phyloP scores from a whole-genome alignment of 2,888 invertebrate genomes.

The Drosophila diplacantha region DNA sequence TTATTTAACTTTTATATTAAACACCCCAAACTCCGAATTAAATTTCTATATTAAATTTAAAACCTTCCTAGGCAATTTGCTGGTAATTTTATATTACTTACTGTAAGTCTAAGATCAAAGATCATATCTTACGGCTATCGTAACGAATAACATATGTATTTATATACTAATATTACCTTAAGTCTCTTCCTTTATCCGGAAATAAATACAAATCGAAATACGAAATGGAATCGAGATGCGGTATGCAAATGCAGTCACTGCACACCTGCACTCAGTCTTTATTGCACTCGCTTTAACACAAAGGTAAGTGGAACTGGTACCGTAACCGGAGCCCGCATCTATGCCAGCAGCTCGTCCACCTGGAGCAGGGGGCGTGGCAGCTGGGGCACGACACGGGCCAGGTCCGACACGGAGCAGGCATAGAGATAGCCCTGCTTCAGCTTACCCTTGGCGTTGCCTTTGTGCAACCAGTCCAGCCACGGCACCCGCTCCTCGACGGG shows the following conservation, averaged over 20 bases:
- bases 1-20: not conserved
- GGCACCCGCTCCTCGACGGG: slow-evolving; percentile 58
- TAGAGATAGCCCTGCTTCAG: slow-evolving; percentile 69
- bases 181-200: no score
- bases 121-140: not conserved
- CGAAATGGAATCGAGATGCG: not conserved
- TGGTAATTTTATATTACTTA: not conserved
- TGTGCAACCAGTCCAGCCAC: slow-evolving; percentile 63
- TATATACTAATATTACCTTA: no score
- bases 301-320: slow-evolving; percentile 1
- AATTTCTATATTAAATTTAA: no score
- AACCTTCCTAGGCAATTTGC: no score
- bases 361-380: slow-evolving; percentile 56
- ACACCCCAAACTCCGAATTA: not conserved
- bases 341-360: slow-evolving; percentile 51
- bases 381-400: slow-evolving; percentile 56
- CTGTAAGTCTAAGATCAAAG: not conserved
- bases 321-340: slow-evolving; percentile 14
- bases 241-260: not conserved
- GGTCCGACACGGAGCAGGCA: slow-evolving; percentile 66
- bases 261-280: slow-evolving; percentile 32
- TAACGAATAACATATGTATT: no score
- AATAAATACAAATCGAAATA: not conserved
- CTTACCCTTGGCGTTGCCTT: slow-evolving; percentile 49
- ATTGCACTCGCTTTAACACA: slow-evolving; percentile 26